phyloP scores from a whole-genome alignment of 2,797 vertebrate species.

The Fistularia commersonii region DNA sequence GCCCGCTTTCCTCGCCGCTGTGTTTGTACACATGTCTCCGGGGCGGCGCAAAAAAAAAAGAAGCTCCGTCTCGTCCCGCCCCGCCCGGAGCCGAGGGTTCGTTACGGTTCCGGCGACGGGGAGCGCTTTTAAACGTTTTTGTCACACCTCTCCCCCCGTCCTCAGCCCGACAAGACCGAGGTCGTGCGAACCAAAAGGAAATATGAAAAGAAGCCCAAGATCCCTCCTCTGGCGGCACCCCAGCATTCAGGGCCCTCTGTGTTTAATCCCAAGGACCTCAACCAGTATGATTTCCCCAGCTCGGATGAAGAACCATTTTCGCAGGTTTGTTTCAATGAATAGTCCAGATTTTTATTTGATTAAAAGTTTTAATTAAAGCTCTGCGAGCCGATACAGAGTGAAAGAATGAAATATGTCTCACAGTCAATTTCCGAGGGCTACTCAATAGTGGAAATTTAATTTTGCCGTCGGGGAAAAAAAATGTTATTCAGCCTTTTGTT shows the following conservation, averaged over 20 bases:
- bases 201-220: constrained; percentile 98
- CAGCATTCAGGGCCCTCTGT: constrained; percentile 88
- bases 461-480: neutral
- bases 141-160: neutral
- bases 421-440: too few relatives aligned
- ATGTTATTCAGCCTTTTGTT: neutral
- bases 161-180: constrained; percentile 91
- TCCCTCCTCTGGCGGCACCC: constrained; percentile 77
- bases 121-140: too few relatives aligned
- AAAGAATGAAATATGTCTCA: too few relatives aligned
- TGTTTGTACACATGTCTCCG: constrained; percentile 22
- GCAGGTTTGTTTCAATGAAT: constrained; percentile 73
- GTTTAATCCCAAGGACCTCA: constrained; percentile 97
- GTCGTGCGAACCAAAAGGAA: constrained; percentile 93
- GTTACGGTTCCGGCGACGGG: too few relatives aligned
- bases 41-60: neutral
- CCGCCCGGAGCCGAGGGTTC: too few relatives aligned
- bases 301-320: constrained; percentile 95
- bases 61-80: neutral
- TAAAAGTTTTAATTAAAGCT: too few relatives aligned
- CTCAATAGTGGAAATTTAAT: too few relatives aligned
- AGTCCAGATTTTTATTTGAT: too few relatives aligned
- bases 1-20: constrained; percentile 34
- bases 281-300: constrained; percentile 99
- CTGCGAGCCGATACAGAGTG: too few relatives aligned